Conservation (phyloP, 2,888 invertebrate genomes). For the Eupithecia vulgata region DNA sequence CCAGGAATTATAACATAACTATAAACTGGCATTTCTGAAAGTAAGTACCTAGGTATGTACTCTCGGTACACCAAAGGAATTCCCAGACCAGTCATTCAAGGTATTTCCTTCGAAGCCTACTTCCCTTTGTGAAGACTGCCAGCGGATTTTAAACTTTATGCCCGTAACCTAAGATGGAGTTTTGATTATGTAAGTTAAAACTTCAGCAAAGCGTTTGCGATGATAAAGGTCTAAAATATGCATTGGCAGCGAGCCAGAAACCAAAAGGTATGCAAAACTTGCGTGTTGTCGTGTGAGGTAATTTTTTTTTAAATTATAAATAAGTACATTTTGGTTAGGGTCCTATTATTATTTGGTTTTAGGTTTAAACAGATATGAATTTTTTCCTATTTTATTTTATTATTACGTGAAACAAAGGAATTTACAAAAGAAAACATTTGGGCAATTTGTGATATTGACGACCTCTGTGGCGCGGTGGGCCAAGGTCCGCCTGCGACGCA, state of each 20-base stretch:
- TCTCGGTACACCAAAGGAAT: constrained; percentile 62
- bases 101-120: constrained; percentile 60
- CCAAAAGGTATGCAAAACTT: neutral
- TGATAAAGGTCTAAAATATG: constrained; percentile 10
- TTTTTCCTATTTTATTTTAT: too few species aligned
- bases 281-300: neutral
- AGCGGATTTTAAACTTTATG: constrained; percentile 36
- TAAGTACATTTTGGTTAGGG: neutral
- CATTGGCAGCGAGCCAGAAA: neutral
- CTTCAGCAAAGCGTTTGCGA: neutral
- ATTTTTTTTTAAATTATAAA: neutral
- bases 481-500: too few species aligned
- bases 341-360: too few species aligned
- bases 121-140: constrained; percentile 37
- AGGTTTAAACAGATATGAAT: too few species aligned
- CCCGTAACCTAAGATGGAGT: neutral
- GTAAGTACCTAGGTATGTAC: neutral
- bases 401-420: too few species aligned
- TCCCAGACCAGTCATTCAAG: constrained; percentile 54
- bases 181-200: neutral
- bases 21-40: neutral
- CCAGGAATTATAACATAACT: neutral
- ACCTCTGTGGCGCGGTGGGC: too few species aligned
- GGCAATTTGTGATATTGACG: too few species aligned
- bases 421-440: too few species aligned